A percentile compares a stretch with the other conserved stretches of the same genome.
Conservation (phyloP, 2,797 vertebrate species). For the Helarctos malayanus region DNA sequence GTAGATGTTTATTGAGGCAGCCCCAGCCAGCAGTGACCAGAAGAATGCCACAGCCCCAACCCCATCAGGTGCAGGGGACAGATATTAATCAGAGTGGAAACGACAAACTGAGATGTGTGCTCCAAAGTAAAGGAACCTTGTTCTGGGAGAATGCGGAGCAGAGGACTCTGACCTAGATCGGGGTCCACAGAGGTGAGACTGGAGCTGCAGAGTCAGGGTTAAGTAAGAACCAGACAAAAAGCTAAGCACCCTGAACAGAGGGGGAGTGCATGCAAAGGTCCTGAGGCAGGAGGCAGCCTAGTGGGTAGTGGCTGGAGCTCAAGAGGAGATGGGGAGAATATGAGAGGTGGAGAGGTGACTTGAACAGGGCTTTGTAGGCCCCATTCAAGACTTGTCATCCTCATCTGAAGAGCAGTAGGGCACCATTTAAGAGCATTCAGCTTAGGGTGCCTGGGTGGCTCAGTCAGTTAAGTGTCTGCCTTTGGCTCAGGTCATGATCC, state of each 20-base stretch:
- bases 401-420: not conserved
- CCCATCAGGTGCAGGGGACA: not conserved
- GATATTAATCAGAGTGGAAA: constrained; percentile 14
- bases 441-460: not conserved
- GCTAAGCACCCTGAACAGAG: not conserved
- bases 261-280: not conserved
- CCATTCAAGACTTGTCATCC: not conserved
- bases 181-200: not conserved
- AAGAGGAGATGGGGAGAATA: not conserved
- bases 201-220: not conserved
- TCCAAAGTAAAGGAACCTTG: not conserved
- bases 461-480: not conserved
- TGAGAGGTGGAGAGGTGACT: not conserved
- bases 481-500: not conserved
- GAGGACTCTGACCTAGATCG: not conserved
- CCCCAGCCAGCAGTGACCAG: not conserved
- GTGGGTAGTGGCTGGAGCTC: not conserved
- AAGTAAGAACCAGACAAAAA: not conserved
- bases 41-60: not conserved
- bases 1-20: not conserved
- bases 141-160: not conserved
- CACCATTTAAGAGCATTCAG: not conserved
- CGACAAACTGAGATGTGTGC: not conserved
- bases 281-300: not conserved
- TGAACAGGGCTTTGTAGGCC: not conserved